phyloP scores from a whole-genome alignment of 53 echinoderm and acorn worm species.

The Glandiceps talaboti region DNA sequence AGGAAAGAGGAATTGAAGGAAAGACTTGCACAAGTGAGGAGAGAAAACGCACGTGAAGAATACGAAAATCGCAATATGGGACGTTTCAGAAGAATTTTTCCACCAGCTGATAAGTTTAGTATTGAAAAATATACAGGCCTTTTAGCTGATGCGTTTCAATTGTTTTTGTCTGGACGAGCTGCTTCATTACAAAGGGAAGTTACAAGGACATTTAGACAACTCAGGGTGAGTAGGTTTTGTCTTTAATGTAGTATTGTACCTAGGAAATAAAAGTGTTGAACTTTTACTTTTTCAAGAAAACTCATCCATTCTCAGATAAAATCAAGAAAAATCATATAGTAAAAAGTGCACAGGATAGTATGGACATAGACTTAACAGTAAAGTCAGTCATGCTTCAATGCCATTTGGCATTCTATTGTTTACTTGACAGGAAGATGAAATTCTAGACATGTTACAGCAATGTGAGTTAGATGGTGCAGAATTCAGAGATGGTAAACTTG shows the following conservation, averaged over 20 bases:
- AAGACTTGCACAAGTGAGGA: slow-evolving; percentile 64
- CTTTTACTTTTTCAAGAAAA: no score
- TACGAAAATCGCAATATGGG: slow-evolving; percentile 95
- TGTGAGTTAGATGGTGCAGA: slow-evolving; percentile 58
- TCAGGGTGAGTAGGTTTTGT: slow-evolving; percentile 33
- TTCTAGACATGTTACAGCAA: slow-evolving; percentile 80
- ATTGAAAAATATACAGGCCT: slow-evolving; percentile 56
- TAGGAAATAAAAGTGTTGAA: no score
- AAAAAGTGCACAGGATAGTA: no score
- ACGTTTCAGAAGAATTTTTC: slow-evolving; percentile 69
- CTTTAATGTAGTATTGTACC: no score
- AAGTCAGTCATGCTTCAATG: no score
- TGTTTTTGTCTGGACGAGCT: slow-evolving; percentile 77
- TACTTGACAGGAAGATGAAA: slow-evolving; percentile 87
- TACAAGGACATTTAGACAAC: slow-evolving; percentile 16
- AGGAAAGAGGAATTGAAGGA: slow-evolving; percentile 75
- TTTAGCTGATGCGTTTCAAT: slow-evolving; percentile 77
- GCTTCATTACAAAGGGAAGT: slow-evolving; percentile 64
- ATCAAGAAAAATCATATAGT: no score
- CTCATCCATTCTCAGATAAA: no score
- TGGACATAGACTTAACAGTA: no score
- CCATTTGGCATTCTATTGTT: no score
- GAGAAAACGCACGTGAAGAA: slow-evolving; percentile 86
- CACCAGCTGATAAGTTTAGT: slow-evolving; percentile 61
- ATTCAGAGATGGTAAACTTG: slow-evolving; percentile 21